Evolutionary conservation across 2,888 invertebrate genomes (phyloP), one percentile per base, ranked within the genome.

Genomic region (Pocota personata): DNA sequence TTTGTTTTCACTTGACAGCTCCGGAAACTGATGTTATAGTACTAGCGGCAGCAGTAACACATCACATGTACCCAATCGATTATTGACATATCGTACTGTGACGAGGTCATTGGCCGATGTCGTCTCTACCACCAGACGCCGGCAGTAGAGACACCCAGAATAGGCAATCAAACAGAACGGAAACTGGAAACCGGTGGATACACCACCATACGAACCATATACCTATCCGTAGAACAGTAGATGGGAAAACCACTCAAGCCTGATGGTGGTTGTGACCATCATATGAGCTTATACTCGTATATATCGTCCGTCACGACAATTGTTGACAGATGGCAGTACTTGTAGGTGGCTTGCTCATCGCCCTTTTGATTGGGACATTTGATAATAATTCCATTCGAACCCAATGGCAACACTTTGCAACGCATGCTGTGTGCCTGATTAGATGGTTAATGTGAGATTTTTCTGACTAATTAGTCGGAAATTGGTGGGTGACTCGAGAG

Each of bases 111-210:
- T 30, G 71, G 5, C 78, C 67, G 40, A 40, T 5, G 30, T 48
- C 52, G 21, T 19, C 27, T 16, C 24, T 14, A 12, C 52, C 64
- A 14, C 24, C n/a, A 19, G 43, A 43, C 43, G 46, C 66, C 46
- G 24, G 2, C 24, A 24, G 2, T 4, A 24, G n/a, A 73, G 30
- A 69, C 52, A 60, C 40, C 19, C 50, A 69, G 52, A 69, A 62
- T 62, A 52, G 69, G 60, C 60, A 78, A 69, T 62, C 77, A 69
- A 78, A 69, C 60, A 60, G 52, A 69, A 78, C 77, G 69, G 69
- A 69, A 78, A 77, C 58, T 69, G 43, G 16, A 62, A 60, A 46
- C 60, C 52, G 24, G 7, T 27, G 46, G 55, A 64, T 50, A 62
- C 55, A 52, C 24, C 52, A 43, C 10, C 48, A 48, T 6, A 32